Base-by-base conservation (phyloP, 2,797 vertebrate species). In the Hippoglossus hippoglossus region DNA sequence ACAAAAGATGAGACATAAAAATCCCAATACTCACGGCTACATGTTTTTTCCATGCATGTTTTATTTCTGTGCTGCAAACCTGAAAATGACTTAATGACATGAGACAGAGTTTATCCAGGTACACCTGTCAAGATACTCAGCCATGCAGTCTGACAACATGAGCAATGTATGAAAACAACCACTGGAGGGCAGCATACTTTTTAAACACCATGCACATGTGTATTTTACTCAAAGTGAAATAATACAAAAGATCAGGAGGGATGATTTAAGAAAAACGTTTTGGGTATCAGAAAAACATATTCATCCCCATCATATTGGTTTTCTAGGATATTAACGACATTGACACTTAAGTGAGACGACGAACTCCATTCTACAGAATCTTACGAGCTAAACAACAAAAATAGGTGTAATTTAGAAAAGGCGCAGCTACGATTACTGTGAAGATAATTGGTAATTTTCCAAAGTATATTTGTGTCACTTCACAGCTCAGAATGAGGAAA, bases 111-210 rank as follows among this genome's bases (percentile, higher is more conserved):
- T 64, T 13, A 15, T 46, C 12, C 39, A 13, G 21, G 61, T 44
- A 46, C 18, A 65, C 22, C 51, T 8, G 36, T 13, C 47, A 36
- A 25, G 12, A 46, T 16, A 31, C 34, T 53, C 15, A 28, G 18
- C 4, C 11, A 49, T 56, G 31, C 7, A 50, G 34, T 1, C 12
- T 24, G 55, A 49, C 34, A 75, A 19, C 5, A 51, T 26, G 18
- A 65, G 80, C 71, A 82, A 79, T 90, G 57, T 39, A 51, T 16
- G 6, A n/a, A 64, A 83, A 80, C 10, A 57, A 81, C 93, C 94
- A 94, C 93, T 81, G 80, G 94, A 92, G 91, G 93, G 89, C 91
- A 90, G 83, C 75, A 79, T 67, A 75, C 62, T 83, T 54, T 80
- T 66, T 87, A 55, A 61, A 68, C 75, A 61, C 50, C 55, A 65